Base-by-base conservation (phyloP, 2,797 vertebrate genomes). In the Lophius americanus region DNA sequence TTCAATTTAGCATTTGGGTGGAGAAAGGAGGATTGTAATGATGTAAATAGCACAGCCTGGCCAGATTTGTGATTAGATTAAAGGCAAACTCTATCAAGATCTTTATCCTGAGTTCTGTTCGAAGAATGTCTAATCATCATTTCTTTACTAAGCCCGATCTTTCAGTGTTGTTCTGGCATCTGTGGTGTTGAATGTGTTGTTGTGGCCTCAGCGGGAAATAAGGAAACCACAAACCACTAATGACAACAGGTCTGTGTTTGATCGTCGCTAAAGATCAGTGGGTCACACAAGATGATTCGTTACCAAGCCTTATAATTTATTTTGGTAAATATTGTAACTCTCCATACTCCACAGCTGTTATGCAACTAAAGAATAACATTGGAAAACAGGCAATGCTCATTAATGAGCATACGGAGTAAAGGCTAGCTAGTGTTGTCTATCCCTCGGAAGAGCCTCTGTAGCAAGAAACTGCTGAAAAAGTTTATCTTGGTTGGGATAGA, bases 41-140 rank as follows among this genome's bases (percentile, higher is more conserved):
- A 86, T 76, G 76, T 84, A 91, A 91, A 90, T 87, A 90, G 87
- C 61, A 60, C 67, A 64, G 59, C 72, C 73, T 51, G 51, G 55
- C 76, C 23, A 9, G 35, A 76, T 79, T 68, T 84, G 72, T 71
- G 49, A 43, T 60, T 7, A 48, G 78, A 63, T 82, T 60, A 36
- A 55, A 62, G 61, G 56, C 56, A 64, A 82, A 70, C 51, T 41
- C 59, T 33, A 63, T 43, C 52, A 14, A 65, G 59, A 82, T 82
- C 75, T 56, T 57, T 46, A 33, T 51, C 44, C 44, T 35, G 57
- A 73, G 65, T 65, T 75, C 73, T 44, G 80, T 79, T 68, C 55
- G 8, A 78, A 69, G 76, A 88, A 84, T 86, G 65, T 81, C 64
- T 85, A 66, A 73, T 61, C 70, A 84, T 50, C 37, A 73, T 81